These are phyloP conservation scores for Acanthisitta chloris DNA, from an alignment of 2,113 vertebrate genomes.

Conservation along the genomic window DNA sequence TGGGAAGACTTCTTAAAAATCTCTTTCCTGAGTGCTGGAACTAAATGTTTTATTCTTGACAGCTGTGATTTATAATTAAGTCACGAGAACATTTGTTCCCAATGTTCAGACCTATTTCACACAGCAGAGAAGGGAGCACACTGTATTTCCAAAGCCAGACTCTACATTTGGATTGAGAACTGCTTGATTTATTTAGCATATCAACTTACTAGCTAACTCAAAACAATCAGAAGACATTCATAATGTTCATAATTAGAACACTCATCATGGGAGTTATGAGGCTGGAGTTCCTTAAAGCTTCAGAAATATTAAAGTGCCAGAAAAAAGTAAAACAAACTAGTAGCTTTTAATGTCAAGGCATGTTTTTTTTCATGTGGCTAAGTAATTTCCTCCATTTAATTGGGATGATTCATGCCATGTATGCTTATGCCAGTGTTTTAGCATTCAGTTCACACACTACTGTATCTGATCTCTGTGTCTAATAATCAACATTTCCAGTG, in stretches of 20 bases:
- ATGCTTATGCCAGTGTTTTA: not conserved
- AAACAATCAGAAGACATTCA: constrained; percentile 58
- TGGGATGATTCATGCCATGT: not conserved
- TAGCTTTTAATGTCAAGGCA: not conserved
- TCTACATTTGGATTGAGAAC: not conserved
- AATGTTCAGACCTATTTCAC: constrained; percentile 41
- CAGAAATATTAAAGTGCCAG: not conserved
- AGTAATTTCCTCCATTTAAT: constrained; percentile 17
- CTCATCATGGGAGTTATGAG: not conserved
- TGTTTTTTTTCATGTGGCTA: not conserved
- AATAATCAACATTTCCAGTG: not conserved
- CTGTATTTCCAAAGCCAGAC: constrained; percentile 42
- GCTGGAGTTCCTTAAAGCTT: constrained; percentile 20
- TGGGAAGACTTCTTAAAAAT: constrained; percentile 67
- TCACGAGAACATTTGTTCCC: constrained; percentile 58
- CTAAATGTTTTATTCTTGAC: constrained; percentile 63
- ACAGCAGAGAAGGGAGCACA: not conserved
- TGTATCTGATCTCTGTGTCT: not conserved
- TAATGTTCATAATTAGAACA: constrained; percentile 63
- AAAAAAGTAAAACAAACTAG: constrained; percentile 26
- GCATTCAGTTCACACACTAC: not conserved
- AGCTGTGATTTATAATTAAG: constrained; percentile 68
- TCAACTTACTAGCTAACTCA: constrained; percentile 49
- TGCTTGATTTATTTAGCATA: constrained; percentile 52
- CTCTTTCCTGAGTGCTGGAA: constrained; percentile 62